Evolutionary conservation across 2,888 invertebrate species (phyloP).

Genomic region (Melinopterus prodromus): DNA sequence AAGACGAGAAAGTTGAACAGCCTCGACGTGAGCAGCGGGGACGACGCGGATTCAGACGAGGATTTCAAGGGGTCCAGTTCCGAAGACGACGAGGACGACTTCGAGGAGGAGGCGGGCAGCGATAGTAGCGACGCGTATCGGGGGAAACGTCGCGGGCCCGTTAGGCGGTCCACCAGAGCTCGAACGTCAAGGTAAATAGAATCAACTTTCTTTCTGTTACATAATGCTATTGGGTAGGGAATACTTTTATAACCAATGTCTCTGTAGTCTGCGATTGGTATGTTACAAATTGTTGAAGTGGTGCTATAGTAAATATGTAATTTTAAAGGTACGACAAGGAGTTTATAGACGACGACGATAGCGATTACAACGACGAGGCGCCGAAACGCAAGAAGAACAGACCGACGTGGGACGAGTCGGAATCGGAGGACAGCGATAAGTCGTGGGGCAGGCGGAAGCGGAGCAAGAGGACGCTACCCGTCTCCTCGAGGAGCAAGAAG

Average conservation of each 20-base stretch:
- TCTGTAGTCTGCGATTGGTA: too few species aligned
- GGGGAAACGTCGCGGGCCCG: conserved; percentile 61
- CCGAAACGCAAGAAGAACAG: conserved; percentile 66
- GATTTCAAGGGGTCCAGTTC: conserved; percentile 85
- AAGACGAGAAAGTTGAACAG: conserved; percentile 82
- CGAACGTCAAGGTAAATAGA: conserved; percentile 58
- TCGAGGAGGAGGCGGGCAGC: conserved; percentile 65
- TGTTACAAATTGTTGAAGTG: too few species aligned
- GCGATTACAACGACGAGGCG: conserved; percentile 60
- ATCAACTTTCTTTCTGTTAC: too few species aligned
- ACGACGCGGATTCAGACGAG: conserved; percentile 86
- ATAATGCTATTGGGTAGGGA: too few species aligned
- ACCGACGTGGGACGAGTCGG: conserved; percentile 68
- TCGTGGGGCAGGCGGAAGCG: conserved; percentile 63
- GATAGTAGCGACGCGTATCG: conserved; percentile 66
- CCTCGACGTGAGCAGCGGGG: conserved; percentile 68
- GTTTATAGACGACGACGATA: conserved; percentile 63
- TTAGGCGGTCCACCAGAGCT: conserved; percentile 65
- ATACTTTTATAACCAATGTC: too few species aligned
- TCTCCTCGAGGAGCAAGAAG: conserved; percentile 53
- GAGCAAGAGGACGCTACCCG: conserved; percentile 50
- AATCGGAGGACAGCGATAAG: conserved; percentile 69
- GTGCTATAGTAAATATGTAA: too few species aligned
- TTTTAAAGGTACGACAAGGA: conserved; percentile 60
- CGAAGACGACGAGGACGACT: conserved; percentile 64